Evolutionary conservation across 1,140 invertebrate genomes (phyloP).

Genomic region (Zaprionus lachaisei): DNA sequence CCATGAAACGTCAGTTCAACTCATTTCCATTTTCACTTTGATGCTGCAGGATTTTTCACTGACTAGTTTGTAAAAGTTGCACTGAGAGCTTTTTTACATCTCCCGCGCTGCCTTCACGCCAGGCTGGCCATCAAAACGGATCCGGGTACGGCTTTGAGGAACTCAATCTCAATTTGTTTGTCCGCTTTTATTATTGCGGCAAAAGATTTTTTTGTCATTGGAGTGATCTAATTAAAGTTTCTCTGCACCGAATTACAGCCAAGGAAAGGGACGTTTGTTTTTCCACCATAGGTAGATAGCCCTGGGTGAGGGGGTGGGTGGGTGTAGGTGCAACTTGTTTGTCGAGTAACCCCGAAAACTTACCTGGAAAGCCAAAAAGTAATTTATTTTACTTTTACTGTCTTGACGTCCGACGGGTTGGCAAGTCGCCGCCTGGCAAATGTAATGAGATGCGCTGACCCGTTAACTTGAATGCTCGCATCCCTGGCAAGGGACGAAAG

Average conservation of each 20-base stretch:
- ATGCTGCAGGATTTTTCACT: slow-evolving; percentile 59
- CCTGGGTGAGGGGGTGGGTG: neutral
- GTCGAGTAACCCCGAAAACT: slow-evolving; percentile 51
- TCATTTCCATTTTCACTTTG: slow-evolving; percentile 78
- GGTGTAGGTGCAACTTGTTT: slow-evolving; percentile 64
- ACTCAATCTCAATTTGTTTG: slow-evolving; percentile 64
- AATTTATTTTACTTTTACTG: slow-evolving; percentile 74
- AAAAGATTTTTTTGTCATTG: slow-evolving; percentile 77
- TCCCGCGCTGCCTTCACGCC: neutral
- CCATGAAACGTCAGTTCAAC: slow-evolving; percentile 57
- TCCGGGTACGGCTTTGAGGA: neutral
- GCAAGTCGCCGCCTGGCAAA: slow-evolving; percentile 48
- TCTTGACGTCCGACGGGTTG: slow-evolving; percentile 34
- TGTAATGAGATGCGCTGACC: slow-evolving; percentile 77
- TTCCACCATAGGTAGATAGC: neutral
- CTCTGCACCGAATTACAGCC: slow-evolving; percentile 58
- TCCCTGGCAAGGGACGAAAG: slow-evolving; percentile 16
- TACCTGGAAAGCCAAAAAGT: slow-evolving; percentile 66
- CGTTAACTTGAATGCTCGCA: slow-evolving; percentile 54
- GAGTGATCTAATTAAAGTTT: slow-evolving; percentile 82
- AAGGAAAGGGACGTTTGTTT: neutral
- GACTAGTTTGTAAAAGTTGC: slow-evolving; percentile 67
- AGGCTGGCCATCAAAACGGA: slow-evolving; percentile 21
- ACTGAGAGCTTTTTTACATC: slow-evolving; percentile 66
- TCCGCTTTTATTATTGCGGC: slow-evolving; percentile 74